A percentile compares a stretch with the other conserved stretches of the same genome.
phyloP scores from a whole-genome alignment of 2,888 invertebrate genomes.

The Metellina segmentata region DNA sequence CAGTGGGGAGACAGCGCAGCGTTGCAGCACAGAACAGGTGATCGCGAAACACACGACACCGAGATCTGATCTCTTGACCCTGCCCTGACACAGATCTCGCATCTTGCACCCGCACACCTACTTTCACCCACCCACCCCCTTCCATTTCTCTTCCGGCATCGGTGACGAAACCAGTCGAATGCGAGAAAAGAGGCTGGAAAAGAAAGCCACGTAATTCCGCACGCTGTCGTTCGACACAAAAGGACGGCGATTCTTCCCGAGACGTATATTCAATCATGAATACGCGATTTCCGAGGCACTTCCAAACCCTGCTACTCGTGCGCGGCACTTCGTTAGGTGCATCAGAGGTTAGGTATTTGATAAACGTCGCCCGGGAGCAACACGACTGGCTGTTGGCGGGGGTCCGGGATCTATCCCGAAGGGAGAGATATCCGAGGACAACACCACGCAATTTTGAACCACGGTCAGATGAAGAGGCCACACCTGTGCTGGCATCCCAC shows the following conservation, averaged over 20 bases:
- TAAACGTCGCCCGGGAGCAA: too few species aligned
- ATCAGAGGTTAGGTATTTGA: background rate
- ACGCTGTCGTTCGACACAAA: background rate
- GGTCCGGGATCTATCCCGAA: too few species aligned
- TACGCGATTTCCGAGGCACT: background rate
- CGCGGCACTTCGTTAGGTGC: background rate
- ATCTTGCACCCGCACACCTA: constrained; percentile 67
- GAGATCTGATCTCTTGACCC: constrained; percentile 53
- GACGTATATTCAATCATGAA: background rate
- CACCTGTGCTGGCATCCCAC: too few species aligned
- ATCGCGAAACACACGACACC: constrained; percentile 39
- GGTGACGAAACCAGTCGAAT: constrained; percentile 44
- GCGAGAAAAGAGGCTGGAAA: constrained; percentile 10
- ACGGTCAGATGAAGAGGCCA: too few species aligned
- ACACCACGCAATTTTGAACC: too few species aligned
- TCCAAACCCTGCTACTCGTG: background rate
- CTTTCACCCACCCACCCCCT: too few species aligned
- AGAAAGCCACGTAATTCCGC: background rate
- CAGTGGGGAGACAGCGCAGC: background rate
- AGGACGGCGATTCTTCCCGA: background rate
- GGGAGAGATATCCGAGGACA: too few species aligned
- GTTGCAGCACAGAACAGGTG: background rate
- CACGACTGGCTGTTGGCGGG: too few species aligned
- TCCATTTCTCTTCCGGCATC: constrained; percentile 16
- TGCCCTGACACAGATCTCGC: constrained; percentile 56